phyloP scores from a whole-genome alignment of 2,888 invertebrate species.

The Coenonympha arcania region DNA sequence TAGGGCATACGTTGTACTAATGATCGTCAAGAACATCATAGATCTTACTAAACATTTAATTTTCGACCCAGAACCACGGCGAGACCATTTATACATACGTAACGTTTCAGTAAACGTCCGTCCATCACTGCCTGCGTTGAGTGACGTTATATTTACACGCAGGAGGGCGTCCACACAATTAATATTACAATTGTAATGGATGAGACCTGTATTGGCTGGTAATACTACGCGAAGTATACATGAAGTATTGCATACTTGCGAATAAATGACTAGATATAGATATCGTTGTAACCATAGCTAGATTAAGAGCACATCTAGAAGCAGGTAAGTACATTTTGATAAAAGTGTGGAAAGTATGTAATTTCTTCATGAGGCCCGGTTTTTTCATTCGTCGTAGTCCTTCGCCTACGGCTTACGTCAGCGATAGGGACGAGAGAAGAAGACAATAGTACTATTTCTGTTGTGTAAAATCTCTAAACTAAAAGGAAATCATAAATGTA shows the following conservation, averaged over 20 bases:
- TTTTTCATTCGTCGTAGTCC: no score
- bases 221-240: slow-evolving; percentile 25
- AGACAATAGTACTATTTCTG: no score
- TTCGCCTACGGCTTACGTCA: no score
- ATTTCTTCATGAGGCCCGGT: no score
- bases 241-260: slow-evolving; percentile 23
- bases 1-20: no score
- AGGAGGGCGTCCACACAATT: slow-evolving; percentile 53
- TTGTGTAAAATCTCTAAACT: no score
- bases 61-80: slow-evolving; percentile 10
- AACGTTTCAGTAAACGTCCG: slow-evolving; percentile 13
- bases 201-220: slow-evolving; percentile 28
- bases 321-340: no score
- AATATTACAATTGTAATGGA: slow-evolving; percentile 42
- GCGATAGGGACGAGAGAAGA: no score
- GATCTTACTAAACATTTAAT: slow-evolving; percentile 31
- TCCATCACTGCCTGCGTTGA: slow-evolving; percentile 36
- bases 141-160: slow-evolving; percentile 46
- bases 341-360: no score
- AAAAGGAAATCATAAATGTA: no score
- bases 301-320: no score
- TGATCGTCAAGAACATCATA: slow-evolving; percentile 32
- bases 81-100: background rate
- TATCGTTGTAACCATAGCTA: no score
- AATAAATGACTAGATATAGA: slow-evolving; percentile 30